Percentiles rank a stretch among this genome's conserved stretches.
Evolutionary conservation across 2,113 vertebrate genomes (phyloP).

Genomic region (Pomatorhinus ruficollis): DNA sequence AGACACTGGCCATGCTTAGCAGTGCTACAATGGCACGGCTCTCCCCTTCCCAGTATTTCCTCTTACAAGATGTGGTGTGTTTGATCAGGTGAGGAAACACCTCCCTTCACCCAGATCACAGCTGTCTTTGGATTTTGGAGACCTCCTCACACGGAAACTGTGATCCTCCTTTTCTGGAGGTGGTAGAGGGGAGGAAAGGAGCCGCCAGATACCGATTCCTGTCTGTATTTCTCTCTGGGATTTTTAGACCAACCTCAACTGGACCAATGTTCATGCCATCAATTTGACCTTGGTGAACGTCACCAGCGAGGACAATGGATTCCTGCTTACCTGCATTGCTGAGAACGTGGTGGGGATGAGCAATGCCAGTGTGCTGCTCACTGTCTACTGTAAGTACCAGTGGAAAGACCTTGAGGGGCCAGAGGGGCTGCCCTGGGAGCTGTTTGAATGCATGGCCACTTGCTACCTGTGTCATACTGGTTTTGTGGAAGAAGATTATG

Average conservation of each 20-base stretch:
- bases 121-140: neutral
- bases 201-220: neutral
- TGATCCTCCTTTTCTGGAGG: neutral
- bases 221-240: neutral
- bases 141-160: neutral
- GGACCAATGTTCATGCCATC: slow-evolving; percentile 95
- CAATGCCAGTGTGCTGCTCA: slow-evolving; percentile 91
- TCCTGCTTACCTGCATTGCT: slow-evolving; percentile 90
- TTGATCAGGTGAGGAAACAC: neutral
- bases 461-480: neutral
- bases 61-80: neutral
- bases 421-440: neutral
- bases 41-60: neutral
- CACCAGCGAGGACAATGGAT: slow-evolving; percentile 93
- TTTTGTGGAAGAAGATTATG: neutral
- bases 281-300: slow-evolving; percentile 93
- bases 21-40: neutral
- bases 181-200: neutral
- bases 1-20: neutral
- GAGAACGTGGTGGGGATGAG: slow-evolving; percentile 98
- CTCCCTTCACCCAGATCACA: neutral
- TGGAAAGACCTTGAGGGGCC: neutral
- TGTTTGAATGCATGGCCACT: neutral
- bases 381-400: slow-evolving; percentile 89
- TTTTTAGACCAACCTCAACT: slow-evolving; percentile 91